Percentiles rank a stretch among this genome's conserved stretches.
Conservation (phyloP, 2,888 invertebrate species). For the Athalia cordata region DNA sequence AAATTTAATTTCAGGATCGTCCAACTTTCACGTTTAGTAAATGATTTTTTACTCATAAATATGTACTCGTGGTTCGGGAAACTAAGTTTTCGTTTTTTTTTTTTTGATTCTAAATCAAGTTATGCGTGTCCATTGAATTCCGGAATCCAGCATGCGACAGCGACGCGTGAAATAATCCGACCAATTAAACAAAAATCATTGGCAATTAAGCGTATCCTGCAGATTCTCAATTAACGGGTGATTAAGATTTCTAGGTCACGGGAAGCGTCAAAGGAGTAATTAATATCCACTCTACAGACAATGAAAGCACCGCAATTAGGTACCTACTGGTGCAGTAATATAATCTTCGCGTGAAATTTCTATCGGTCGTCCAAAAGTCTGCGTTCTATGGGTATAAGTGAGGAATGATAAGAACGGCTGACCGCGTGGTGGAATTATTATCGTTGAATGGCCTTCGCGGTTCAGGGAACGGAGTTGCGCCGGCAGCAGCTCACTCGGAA, state of each 20-base stretch:
- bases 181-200: conserved; percentile 33
- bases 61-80: background rate
- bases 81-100: background rate
- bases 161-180: background rate
- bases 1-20: conserved; percentile 22
- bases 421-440: conserved; percentile 18
- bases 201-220: conserved; percentile 20
- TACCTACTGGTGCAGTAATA: too few relatives aligned
- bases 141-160: background rate
- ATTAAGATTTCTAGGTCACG: conserved; percentile 39
- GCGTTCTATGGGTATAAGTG: background rate
- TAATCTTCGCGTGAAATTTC: too few relatives aligned
- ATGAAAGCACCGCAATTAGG: background rate
- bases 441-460: conserved; percentile 27
- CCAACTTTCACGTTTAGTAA: conserved; percentile 26
- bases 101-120: background rate
- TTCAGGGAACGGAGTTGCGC: conserved; percentile 3
- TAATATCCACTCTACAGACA: conserved; percentile 4
- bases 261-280: conserved; percentile 30
- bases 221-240: conserved; percentile 22
- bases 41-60: background rate
- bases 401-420: conserved; percentile 8
- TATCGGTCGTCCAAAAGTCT: too few relatives aligned
- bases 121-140: background rate
- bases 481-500: conserved; percentile 23